These are phyloP conservation scores for Mionectes olivaceus DNA, from an alignment of 2,797 vertebrate genomes.

Conservation along the genomic window DNA sequence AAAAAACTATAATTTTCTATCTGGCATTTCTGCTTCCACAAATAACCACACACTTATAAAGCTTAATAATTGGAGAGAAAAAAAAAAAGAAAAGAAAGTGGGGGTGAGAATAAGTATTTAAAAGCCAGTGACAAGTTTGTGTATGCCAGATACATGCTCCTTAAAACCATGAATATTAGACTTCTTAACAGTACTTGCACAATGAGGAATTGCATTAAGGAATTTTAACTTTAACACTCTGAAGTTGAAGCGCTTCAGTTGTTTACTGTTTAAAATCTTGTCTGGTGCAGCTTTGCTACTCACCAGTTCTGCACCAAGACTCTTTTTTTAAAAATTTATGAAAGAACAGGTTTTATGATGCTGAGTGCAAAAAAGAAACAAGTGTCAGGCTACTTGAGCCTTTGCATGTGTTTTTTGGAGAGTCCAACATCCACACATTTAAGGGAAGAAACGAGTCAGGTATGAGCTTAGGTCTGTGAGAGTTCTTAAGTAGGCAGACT, in stretches of 20 bases:
- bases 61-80: not conserved
- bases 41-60: not conserved
- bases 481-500: not conserved
- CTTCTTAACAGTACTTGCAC: not conserved
- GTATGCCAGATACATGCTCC: not conserved
- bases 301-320: not conserved
- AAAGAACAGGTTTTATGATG: not conserved
- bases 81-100: not conserved
- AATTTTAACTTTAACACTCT: not conserved
- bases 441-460: not conserved
- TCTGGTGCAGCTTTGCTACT: not conserved
- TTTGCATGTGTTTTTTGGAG: not conserved
- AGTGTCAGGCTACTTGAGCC: not conserved
- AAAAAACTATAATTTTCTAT: not conserved
- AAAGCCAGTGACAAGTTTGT: not conserved
- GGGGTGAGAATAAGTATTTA: not conserved
- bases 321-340: accelerated
- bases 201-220: not conserved
- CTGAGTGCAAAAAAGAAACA: not conserved
- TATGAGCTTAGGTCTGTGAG: not conserved
- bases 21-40: not conserved
- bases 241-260: not conserved
- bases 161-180: not conserved
- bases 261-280: not conserved
- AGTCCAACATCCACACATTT: not conserved